Conservation (phyloP, 2,113 vertebrate genomes). For the Microcebus ravelobensis region DNA sequence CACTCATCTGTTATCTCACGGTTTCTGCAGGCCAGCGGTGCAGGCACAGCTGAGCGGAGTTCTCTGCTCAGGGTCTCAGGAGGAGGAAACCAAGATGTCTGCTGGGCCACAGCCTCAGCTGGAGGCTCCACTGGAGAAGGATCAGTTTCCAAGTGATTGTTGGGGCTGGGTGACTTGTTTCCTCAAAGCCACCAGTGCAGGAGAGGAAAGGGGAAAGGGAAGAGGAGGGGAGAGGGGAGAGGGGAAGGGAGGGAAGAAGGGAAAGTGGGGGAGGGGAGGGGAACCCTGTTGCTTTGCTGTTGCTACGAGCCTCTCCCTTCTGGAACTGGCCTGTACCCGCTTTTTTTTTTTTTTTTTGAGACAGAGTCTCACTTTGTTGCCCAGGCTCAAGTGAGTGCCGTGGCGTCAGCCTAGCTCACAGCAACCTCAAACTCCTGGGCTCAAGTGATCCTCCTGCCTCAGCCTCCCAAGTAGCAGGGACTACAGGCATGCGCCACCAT, state of each 20-base stretch:
- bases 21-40: neutral
- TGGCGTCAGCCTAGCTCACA: too few species aligned
- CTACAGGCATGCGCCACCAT: too few species aligned
- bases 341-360: too few species aligned
- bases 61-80: neutral
- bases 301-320: neutral
- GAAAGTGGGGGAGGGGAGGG: too few species aligned
- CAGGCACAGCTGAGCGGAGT: neutral
- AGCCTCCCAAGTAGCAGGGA: too few species aligned
- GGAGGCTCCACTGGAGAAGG: neutral
- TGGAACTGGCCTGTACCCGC: too few species aligned
- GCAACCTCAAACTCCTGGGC: too few species aligned
- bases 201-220: too few species aligned
- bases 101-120: neutral
- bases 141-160: neutral
- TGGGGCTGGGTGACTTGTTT: neutral
- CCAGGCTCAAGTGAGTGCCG: too few species aligned
- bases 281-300: neutral
- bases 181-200: neutral
- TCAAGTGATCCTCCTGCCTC: too few species aligned
- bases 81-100: neutral
- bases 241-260: accelerated
- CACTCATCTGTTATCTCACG: neutral
- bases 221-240: too few species aligned
- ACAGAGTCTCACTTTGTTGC: too few species aligned